Conservation (phyloP, 2,113 vertebrate species). For the Cryptomyrus ogoouensis region DNA sequence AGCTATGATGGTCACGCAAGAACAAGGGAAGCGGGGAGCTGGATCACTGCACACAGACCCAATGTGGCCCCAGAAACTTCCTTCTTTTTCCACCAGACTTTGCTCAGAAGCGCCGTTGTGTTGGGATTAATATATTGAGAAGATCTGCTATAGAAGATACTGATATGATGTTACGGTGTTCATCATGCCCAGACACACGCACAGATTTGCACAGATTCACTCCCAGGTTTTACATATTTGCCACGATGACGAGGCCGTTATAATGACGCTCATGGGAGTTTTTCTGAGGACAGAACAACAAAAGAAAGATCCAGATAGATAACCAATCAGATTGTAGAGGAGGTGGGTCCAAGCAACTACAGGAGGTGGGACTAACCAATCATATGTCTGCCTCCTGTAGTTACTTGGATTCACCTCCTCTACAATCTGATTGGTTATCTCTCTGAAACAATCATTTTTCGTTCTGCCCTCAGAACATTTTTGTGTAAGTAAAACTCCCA, state of each 20-base stretch:
- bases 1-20: too few species aligned
- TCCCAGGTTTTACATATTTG: not conserved
- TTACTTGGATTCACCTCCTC: too few species aligned
- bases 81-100: conserved; percentile 18
- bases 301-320: too few species aligned
- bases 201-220: not conserved
- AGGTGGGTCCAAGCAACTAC: too few species aligned
- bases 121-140: not conserved
- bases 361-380: too few species aligned
- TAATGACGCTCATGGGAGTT: not conserved
- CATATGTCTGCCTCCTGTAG: too few species aligned
- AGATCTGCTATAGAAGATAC: not conserved
- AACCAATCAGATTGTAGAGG: too few species aligned
- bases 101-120: not conserved
- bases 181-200: not conserved
- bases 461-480: too few species aligned
- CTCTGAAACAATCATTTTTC: too few species aligned
- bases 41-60: conserved; percentile 35
- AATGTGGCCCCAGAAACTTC: conserved; percentile 35
- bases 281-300: too few species aligned
- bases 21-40: conserved; percentile 26
- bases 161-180: not conserved
- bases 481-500: too few species aligned
- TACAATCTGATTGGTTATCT: too few species aligned
- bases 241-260: not conserved